A percentile compares a stretch with the other conserved stretches of the same genome.
Conservation (phyloP, 2,797 vertebrate genomes). For the Eupleurogrammus muticus region DNA sequence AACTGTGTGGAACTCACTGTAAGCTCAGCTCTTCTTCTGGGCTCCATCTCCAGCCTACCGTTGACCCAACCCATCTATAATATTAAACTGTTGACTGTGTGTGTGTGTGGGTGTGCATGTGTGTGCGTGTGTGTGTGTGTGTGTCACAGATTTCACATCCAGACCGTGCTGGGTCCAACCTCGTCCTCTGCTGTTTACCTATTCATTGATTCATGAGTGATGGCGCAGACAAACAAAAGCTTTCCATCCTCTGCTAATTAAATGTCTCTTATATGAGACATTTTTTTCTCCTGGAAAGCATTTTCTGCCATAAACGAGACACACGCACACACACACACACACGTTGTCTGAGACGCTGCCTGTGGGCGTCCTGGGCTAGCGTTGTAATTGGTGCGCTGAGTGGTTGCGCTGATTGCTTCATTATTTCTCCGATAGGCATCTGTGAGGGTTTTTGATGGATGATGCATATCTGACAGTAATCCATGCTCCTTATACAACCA, state of each 20-base stretch:
- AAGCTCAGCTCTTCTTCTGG: constrained; percentile 15
- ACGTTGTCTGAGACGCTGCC: constrained; percentile 21
- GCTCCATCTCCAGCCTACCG: constrained; percentile 23
- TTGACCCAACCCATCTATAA: constrained; percentile 53
- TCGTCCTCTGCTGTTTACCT: constrained; percentile 67
- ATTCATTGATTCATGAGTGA: constrained; percentile 78
- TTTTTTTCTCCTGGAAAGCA: constrained; percentile 55
- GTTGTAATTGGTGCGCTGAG: constrained; percentile 76
- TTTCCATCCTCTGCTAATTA: constrained; percentile 74
- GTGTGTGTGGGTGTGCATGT: too few relatives aligned
- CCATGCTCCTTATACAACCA: constrained; percentile 29
- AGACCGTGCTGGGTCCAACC: constrained; percentile 37
- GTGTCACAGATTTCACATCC: constrained; percentile 42
- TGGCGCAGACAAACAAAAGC: constrained; percentile 51
- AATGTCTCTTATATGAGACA: constrained; percentile 59
- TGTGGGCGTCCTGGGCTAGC: constrained; percentile 47
- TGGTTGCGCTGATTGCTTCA: constrained; percentile 80
- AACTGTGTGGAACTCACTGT: constrained; percentile 13
- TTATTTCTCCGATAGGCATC: constrained; percentile 75
- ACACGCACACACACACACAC: not conserved
- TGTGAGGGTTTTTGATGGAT: constrained; percentile 70
- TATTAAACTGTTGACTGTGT: constrained; percentile 54
- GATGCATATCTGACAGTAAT: constrained; percentile 64
- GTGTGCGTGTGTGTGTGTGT: constrained; percentile 30
- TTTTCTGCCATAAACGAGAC: constrained; percentile 19